phyloP scores from a whole-genome alignment of 1,140 invertebrate species.

The Drosophila erecta region DNA sequence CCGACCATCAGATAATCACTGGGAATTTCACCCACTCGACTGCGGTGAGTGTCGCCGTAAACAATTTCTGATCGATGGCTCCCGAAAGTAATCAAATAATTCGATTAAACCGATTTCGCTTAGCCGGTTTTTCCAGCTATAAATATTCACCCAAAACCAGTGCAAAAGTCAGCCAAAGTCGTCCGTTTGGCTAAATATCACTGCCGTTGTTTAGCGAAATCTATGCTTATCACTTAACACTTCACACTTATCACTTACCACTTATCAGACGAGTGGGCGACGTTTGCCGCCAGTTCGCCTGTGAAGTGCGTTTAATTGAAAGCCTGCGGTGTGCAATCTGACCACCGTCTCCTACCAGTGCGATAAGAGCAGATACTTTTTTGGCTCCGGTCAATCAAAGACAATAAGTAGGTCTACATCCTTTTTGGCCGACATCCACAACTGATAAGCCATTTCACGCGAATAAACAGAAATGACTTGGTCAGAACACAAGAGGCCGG shows the following conservation, averaged over 20 bases:
- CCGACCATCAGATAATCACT: conserved; percentile 38
- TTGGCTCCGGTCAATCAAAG: conserved; percentile 11
- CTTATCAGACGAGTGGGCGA: conserved; percentile 21
- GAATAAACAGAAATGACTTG: conserved; percentile 34
- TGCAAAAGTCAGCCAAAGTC: conserved; percentile 8
- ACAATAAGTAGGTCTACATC: conserved; percentile 26
- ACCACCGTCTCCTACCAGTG: conserved; percentile 9
- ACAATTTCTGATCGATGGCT: conserved; percentile 14
- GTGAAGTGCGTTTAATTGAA: conserved; percentile 52
- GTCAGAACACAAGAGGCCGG: conserved; percentile 16
- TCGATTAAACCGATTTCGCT: conserved; percentile 19
- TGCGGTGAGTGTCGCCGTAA: neutral
- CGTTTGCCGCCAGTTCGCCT: conserved; percentile 16
- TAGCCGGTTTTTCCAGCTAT: conserved; percentile 23
- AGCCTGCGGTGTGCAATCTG: conserved; percentile 41
- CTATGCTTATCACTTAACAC: conserved; percentile 15
- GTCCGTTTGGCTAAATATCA: neutral
- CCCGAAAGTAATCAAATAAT: conserved; percentile 30
- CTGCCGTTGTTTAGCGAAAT: conserved; percentile 42
- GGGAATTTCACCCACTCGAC: conserved; percentile 48
- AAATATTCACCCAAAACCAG: conserved; percentile 4
- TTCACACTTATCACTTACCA: conserved; percentile 12
- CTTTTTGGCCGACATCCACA: conserved; percentile 1
- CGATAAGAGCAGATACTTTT: conserved; percentile 34
- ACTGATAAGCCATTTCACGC: conserved; percentile 17